Base-by-base conservation (phyloP, 2,888 invertebrate species). In the Hemicrepidius hirtus region DNA sequence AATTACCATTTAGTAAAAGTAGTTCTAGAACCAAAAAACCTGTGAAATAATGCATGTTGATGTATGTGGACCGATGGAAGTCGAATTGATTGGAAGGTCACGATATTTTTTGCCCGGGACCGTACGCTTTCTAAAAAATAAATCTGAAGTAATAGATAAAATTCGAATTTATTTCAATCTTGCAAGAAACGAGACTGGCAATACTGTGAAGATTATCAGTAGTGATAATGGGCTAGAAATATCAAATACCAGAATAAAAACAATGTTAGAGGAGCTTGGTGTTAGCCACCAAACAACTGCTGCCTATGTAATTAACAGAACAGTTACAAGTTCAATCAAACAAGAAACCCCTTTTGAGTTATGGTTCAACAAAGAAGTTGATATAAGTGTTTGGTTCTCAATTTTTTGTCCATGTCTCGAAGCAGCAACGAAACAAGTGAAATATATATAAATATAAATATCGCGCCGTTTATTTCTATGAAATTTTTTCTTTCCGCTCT, bases 251-350 rank as follows among this genome's bases (percentile, higher is more conserved):
- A 72, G 77, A 20, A 41, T 82, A 0, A 44, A 70, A 55, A 65
- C 77, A n/a, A 20, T 80, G 21, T 78, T 78, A 16, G 12, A 49
- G 6, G 71, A 53, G 59, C 28, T 55, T 35, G 83, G 82, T 3
- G 81, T 83, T 6, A 62, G 40, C 24, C 81, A 83, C 49, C 80
- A 83, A 75, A 79, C 59, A 71, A 78, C 79, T 6, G 80, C 80
- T 0, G 68, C 78, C 4, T 83, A 83, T 68, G 82, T 83, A n/a
- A 84, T 4, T 79, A 84, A 75, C 83, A 85, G 75, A 86, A 86
- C 75, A 83, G 84, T 3, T n/a, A n/a, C n/a, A n/a, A n/a, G n/a
- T n/a, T n/a, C n/a, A n/a, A n/a, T n/a, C n/a, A n/a, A n/a, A n/a
- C n/a, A n/a, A n/a, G n/a, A n/a, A n/a, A n/a, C n/a, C n/a, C n/a